Base-by-base conservation (phyloP, 2,888 invertebrate species). In the Campoplex capitator region DNA sequence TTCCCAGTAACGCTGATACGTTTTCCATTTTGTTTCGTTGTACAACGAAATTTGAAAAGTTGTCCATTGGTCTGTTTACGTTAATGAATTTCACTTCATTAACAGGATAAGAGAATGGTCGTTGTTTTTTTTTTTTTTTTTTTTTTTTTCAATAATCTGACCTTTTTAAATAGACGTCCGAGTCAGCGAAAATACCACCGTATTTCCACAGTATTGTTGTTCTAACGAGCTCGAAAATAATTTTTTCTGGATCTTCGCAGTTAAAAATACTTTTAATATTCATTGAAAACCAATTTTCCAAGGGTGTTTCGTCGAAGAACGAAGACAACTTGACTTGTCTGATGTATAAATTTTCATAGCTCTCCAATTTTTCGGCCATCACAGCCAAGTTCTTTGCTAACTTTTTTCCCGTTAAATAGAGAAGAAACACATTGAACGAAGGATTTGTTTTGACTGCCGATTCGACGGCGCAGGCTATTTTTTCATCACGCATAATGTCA, bases 161-260 rank as follows among this genome's bases (percentile, higher is more conserved):
- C 82, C 68, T 67, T 45, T 75, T 48, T 35, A 82, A 75, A 56
- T 45, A 4, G 16, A 81, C 28, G 28, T 18, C 74, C 2, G 67
- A 32, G n/a, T 74, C 74, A 35, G 23, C 45, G 48, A 81, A 81
- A 56, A 81, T 67, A 65, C 81, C 81, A 38, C 81, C 81, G 67
- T 81, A 81, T 54, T 81, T 74, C 74, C 74, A 81, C 0, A 81
- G 67, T 1, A 42, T 67, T 65, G 81, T 56, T 28, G 68, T 51
- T 81, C 67, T 81, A 35, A 81, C 42, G 9, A 81, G 67, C 28
- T 81, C 74, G n/a, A 23, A 75, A 13, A 81, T 74, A 8, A 8
- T 74, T 67, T 38, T n/a, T 7, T 45, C 38, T 7, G 67, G 7
- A 35, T 81, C 45, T 18, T 67, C 54, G 28, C 13, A 4, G 65